These are phyloP conservation scores for Papilio elwesi DNA, from an alignment of 2,888 invertebrate genomes.

Conservation along the genomic window DNA sequence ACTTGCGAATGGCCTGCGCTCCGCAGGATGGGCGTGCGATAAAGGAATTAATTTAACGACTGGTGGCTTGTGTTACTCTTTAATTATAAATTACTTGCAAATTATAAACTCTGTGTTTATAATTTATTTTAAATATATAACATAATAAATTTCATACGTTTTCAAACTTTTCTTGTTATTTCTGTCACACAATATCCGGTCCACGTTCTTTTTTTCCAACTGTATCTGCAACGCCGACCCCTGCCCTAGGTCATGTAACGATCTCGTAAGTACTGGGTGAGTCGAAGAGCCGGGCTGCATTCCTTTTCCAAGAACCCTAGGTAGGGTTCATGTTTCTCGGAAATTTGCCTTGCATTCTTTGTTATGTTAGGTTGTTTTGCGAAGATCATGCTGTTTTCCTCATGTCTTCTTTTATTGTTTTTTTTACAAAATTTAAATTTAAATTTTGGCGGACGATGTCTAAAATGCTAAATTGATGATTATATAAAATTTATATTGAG, in stretches of 20 bases:
- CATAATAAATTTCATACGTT: no score
- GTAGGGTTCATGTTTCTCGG: slow-evolving; percentile 39
- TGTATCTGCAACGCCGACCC: neutral
- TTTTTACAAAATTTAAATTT: neutral
- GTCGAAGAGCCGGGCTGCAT: slow-evolving; percentile 25
- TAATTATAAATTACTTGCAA: no score
- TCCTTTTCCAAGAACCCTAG: slow-evolving; percentile 37
- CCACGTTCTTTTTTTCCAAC: neutral
- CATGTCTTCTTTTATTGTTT: neutral
- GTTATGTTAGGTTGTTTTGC: slow-evolving; percentile 20
- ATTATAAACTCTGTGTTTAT: no score
- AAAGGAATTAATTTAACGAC: no score
- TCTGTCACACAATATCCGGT: neutral
- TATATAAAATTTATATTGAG: no score
- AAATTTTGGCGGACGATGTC: neutral
- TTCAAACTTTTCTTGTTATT: neutral
- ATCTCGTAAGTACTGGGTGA: slow-evolving; percentile 14
- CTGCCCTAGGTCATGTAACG: slow-evolving; percentile 10
- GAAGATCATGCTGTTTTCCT: slow-evolving; percentile 27
- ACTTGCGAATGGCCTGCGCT: no score
- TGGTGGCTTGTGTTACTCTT: no score
- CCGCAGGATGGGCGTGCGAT: no score
- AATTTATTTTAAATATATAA: no score
- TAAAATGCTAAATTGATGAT: neutral
- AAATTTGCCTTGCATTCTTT: slow-evolving; percentile 33